Evolutionary conservation across 2,113 vertebrate species (phyloP), one percentile per base, ranked within the genome.

Genomic region (Neomonachus schauinslandi): DNA sequence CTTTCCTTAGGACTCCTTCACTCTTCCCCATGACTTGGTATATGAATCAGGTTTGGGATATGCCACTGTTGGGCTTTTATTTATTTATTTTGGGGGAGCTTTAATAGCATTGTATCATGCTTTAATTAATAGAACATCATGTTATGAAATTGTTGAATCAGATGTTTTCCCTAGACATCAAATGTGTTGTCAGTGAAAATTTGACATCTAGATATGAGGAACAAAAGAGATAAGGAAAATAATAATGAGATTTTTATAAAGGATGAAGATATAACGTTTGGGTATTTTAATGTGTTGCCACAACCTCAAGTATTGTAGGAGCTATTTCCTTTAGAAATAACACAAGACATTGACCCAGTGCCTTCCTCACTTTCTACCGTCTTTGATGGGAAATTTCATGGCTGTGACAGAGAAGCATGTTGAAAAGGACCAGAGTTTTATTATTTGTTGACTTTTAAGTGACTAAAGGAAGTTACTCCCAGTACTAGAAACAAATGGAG

Each of bases 61-160:
- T 96, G 96, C 77, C 36, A 16, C 31, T 97, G 90, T 9, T 36
- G 39, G 87, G 94, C 61, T 86, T 77, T 31, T 0, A 0, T 55
- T 95, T 86, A 51, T 0, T 0, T 77, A 85, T 91, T 39, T 72
- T 71, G 12, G 10, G 16, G 49, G 14, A 96, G 85, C 12, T 95
- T 96, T 81, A 96, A 94, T 95, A 96, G 61, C 28, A 81, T 8
- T 96, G 92, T 87, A 67, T 97, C 39, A 0, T 91, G 57, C 72
- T 98, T 97, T 95, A 96, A 91, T 98, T 98, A 97, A 96, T 91
- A 86, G 65, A 97, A 46, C 69, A 93, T 97, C 31, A 5, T 87
- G 14, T 98, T 97, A 93, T 94, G 36, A 97, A 98, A 97, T 59
- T 83, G 14, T 67, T 96, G 28, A 91, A 91, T 63, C 28, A 79